Evolutionary conservation across 2,113 vertebrate genomes (phyloP).

Genomic region (Entosphenus tridentatus): DNA sequence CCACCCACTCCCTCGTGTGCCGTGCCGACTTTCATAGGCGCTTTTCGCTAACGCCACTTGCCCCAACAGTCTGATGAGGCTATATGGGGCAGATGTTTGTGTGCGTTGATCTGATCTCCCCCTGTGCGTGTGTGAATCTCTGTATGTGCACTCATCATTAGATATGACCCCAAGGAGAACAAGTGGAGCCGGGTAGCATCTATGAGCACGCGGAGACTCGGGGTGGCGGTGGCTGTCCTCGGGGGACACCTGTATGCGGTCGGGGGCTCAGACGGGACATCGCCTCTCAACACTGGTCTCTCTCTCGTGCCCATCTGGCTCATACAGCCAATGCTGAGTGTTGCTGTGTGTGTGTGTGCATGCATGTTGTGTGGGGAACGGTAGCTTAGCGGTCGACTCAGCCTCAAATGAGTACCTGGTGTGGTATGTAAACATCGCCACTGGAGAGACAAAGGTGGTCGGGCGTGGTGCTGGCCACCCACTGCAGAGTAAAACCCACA

Average conservation of each 20-base stretch:
- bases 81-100: slow-evolving; percentile 9
- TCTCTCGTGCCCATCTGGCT: not conserved
- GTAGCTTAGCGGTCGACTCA: no score
- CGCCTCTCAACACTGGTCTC: slow-evolving; percentile 83
- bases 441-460: no score
- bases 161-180: slow-evolving; percentile 96
- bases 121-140: slow-evolving; percentile 7
- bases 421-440: no score
- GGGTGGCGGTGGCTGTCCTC: slow-evolving; percentile 79
- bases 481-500: no score
- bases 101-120: slow-evolving; percentile 10
- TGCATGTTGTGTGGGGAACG: no score
- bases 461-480: no score
- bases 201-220: slow-evolving; percentile 84
- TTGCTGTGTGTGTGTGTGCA: no score
- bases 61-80: not conserved
- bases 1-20: not conserved
- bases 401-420: no score
- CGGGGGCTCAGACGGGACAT: slow-evolving; percentile 87
- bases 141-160: slow-evolving; percentile 15
- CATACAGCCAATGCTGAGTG: no score
- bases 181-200: slow-evolving; percentile 97
- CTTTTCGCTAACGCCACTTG: no score
- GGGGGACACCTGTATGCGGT: slow-evolving; percentile 91
- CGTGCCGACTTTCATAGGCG: not conserved